phyloP scores from a whole-genome alignment of 2,113 vertebrate genomes.

The Serilophus lunatus region DNA sequence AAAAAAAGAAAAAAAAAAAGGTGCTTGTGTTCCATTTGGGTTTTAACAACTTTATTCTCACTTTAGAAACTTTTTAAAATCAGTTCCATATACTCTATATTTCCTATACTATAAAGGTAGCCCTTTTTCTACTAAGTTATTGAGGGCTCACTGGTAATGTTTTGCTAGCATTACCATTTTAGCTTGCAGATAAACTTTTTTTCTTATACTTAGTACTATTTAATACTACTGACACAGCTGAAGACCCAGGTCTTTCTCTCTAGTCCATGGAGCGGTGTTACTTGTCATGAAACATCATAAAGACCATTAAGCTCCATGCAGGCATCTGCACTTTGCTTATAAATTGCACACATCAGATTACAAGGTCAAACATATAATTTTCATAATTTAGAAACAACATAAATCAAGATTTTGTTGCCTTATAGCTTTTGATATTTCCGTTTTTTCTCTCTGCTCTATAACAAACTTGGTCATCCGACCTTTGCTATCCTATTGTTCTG shows the following conservation, averaged over 20 bases:
- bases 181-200: background rate
- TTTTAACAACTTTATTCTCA: background rate
- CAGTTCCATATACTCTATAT: background rate
- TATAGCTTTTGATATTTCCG: background rate
- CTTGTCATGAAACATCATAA: background rate
- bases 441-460: background rate
- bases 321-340: background rate
- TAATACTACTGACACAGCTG: background rate
- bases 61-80: background rate
- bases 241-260: background rate
- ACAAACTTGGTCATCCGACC: constrained; percentile 38
- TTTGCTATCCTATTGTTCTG: constrained; percentile 77
- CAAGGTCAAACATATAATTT: background rate
- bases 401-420: background rate
- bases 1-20: background rate
- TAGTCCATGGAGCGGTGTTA: background rate
- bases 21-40: background rate
- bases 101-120: background rate
- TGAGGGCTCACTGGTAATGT: background rate
- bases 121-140: background rate
- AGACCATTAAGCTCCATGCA: background rate
- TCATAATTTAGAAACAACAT: background rate
- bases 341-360: background rate
- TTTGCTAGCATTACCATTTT: background rate
- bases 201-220: background rate